Conservation (phyloP, 2,888 invertebrate genomes). For the Lasioglossum pauxillum region DNA sequence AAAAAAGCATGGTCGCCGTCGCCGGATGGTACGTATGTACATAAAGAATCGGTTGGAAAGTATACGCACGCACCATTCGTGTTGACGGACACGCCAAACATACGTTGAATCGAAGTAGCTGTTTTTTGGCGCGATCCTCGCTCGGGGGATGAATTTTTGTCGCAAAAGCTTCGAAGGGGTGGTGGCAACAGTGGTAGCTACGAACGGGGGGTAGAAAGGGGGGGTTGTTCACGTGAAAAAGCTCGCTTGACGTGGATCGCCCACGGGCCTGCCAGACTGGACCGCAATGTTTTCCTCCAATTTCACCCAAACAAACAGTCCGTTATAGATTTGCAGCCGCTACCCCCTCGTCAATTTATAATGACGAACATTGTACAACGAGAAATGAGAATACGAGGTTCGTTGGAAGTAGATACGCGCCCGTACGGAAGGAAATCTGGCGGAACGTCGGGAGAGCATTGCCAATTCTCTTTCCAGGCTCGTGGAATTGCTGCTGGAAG, state of each 20-base stretch:
- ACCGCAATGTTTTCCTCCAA: constrained; percentile 80
- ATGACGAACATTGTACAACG: constrained; percentile 69
- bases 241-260: constrained; percentile 57
- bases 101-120: constrained; percentile 54
- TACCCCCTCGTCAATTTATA: constrained; percentile 69
- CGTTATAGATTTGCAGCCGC: constrained; percentile 76
- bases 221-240: constrained; percentile 53
- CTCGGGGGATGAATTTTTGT: constrained; percentile 48
- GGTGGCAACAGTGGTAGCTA: not conserved
- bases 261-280: constrained; percentile 63
- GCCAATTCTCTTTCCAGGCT: constrained; percentile 52
- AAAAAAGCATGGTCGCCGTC: constrained; percentile 8
- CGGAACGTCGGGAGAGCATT: constrained; percentile 75
- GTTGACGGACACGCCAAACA: constrained; percentile 56
- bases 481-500: not conserved
- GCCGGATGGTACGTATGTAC: not conserved
- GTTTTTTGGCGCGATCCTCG: constrained; percentile 42
- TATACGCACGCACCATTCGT: constrained; percentile 35
- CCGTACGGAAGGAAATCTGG: constrained; percentile 53
- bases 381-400: constrained; percentile 55
- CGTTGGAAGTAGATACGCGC: constrained; percentile 21
- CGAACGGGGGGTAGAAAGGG: not conserved
- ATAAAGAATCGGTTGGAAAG: constrained; percentile 49
- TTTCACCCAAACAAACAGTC: constrained; percentile 79
- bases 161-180: constrained; percentile 20